phyloP scores from a whole-genome alignment of 2,797 vertebrate species.

The Rhyacichthys aspro region DNA sequence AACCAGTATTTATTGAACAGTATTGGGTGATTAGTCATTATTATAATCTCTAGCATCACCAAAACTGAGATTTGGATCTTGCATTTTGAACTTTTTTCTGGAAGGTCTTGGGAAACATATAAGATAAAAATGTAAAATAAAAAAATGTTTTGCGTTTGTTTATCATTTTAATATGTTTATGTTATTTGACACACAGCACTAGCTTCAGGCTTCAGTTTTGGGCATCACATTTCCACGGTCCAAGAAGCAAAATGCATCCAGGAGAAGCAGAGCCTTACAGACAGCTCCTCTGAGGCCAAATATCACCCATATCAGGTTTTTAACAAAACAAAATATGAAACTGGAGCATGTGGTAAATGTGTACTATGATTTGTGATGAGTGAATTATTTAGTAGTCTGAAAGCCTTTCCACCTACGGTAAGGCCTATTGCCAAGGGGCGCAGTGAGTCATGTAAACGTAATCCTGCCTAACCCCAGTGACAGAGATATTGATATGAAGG shows the following conservation, averaged over 20 bases:
- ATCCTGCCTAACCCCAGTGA: conserved; percentile 45
- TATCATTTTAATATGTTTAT: not conserved
- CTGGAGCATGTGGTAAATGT: conserved; percentile 61
- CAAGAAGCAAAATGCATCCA: conserved; percentile 5
- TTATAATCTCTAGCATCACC: no score
- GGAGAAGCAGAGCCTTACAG: conserved; percentile 14
- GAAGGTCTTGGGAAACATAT: no score
- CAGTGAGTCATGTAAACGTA: conserved; percentile 62
- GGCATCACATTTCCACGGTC: conserved; percentile 31
- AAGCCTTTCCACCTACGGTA: conserved; percentile 64
- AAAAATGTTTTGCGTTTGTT: no score
- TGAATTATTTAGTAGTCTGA: conserved; percentile 80
- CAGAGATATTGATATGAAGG: conserved; percentile 35
- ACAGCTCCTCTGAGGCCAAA: conserved; percentile 50
- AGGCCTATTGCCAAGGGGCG: conserved; percentile 56
- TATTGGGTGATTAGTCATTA: no score
- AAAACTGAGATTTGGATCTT: no score
- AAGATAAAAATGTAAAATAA: no score
- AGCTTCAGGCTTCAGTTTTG: conserved; percentile 3
- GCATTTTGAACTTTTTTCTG: no score
- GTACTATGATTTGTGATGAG: conserved; percentile 63
- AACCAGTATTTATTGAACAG: no score
- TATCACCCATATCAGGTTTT: conserved; percentile 62
- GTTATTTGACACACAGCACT: conserved; percentile 1
- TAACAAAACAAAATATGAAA: conserved; percentile 71